Evolutionary conservation across 2,888 invertebrate genomes (phyloP).

Genomic region (Pyrrhia umbra): DNA sequence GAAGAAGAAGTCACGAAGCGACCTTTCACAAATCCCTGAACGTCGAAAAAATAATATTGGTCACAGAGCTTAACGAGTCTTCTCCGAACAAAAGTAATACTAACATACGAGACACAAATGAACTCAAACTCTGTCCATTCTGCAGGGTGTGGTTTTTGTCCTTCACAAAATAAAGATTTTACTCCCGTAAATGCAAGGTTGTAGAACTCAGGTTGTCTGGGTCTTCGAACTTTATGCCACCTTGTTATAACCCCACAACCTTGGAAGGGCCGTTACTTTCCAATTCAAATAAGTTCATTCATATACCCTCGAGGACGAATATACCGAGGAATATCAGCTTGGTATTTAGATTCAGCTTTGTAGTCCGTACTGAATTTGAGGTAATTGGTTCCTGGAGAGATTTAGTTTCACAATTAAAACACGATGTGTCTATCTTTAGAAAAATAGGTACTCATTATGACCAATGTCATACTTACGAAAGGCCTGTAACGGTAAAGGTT

Average conservation of each 20-base stretch:
- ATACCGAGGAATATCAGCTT: not conserved
- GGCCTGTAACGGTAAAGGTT: too few relatives aligned
- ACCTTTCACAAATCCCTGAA: not conserved
- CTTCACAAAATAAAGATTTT: slow-evolving; percentile 35
- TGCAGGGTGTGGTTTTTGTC: slow-evolving; percentile 14
- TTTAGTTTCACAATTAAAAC: not conserved
- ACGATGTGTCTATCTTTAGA: too few relatives aligned
- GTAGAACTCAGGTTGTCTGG: slow-evolving; percentile 67
- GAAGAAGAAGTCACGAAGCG: not conserved
- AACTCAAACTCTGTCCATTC: not conserved
- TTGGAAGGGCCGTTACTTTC: slow-evolving; percentile 33
- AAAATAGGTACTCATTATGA: too few relatives aligned
- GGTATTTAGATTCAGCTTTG: not conserved
- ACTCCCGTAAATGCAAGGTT: slow-evolving; percentile 50
- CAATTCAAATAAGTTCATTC: slow-evolving; percentile 36
- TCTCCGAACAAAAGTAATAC: not conserved
- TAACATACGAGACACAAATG: slow-evolving; percentile 7
- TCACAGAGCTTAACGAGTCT: not conserved
- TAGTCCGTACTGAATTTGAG: not conserved
- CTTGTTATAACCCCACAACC: slow-evolving; percentile 66
- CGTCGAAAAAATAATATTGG: not conserved
- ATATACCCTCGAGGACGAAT: slow-evolving; percentile 15
- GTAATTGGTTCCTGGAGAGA: not conserved
- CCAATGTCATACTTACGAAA: too few relatives aligned
- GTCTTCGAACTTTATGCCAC: slow-evolving; percentile 66